Evolutionary conservation across 1,140 invertebrate genomes (phyloP).

Genomic region (Mylabris phalerata): DNA sequence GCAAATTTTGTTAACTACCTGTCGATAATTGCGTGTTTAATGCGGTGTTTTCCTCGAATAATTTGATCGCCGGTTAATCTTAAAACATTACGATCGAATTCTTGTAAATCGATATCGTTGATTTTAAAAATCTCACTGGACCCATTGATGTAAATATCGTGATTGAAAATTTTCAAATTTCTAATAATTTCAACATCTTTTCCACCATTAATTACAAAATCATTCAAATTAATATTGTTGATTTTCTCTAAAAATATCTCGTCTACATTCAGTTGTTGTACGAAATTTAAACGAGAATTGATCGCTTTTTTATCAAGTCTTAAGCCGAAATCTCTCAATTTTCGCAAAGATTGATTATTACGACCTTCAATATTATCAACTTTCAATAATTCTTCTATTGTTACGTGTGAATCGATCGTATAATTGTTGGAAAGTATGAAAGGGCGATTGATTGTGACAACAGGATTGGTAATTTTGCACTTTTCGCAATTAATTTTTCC

Average conservation of each 20-base stretch:
- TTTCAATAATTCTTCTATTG: slow-evolving; percentile 34
- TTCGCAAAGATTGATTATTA: slow-evolving; percentile 10
- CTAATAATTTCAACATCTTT: slow-evolving; percentile 40
- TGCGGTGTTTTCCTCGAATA: slow-evolving; percentile 33
- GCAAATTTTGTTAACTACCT: slow-evolving; percentile 5
- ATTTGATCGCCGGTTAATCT: slow-evolving; percentile 42
- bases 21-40: slow-evolving; percentile 14
- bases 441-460: slow-evolving; percentile 37
- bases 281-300: slow-evolving; percentile 36
- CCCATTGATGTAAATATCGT: slow-evolving; percentile 35
- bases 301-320: slow-evolving; percentile 30
- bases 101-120: slow-evolving; percentile 30
- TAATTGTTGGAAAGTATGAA: slow-evolving; percentile 39
- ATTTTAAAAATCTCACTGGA: slow-evolving; percentile 23
- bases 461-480: slow-evolving; percentile 41
- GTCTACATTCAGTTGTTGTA: slow-evolving; percentile 35
- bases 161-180: slow-evolving; percentile 38
- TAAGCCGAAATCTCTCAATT: slow-evolving; percentile 24
- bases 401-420: slow-evolving; percentile 40
- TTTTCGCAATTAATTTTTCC: slow-evolving; percentile 37
- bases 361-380: slow-evolving; percentile 30
- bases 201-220: slow-evolving; percentile 35
- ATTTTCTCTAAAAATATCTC: slow-evolving; percentile 35
- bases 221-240: slow-evolving; percentile 32
- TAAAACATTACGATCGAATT: slow-evolving; percentile 36